Evolutionary conservation across 2,113 vertebrate species (phyloP).

Genomic region (Athene cunicularia): DNA sequence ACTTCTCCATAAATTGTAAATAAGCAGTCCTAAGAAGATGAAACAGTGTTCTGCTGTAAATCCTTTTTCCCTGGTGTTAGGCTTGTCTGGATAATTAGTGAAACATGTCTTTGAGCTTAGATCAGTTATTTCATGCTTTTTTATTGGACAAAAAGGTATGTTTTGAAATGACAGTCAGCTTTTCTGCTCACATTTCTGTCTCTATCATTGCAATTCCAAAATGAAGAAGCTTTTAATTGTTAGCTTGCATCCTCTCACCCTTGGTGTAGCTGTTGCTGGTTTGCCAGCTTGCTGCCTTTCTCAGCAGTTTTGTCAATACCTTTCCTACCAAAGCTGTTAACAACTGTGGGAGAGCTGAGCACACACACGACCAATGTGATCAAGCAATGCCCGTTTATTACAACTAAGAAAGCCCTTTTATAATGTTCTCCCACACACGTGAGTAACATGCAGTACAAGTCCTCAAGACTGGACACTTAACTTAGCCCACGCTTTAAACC

Average conservation of each 20-base stretch:
- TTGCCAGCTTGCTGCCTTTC: background rate
- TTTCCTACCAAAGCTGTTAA: background rate
- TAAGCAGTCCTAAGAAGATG: background rate
- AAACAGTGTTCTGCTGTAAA: background rate
- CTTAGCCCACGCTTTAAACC: too few relatives aligned
- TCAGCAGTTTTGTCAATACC: background rate
- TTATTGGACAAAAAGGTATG: background rate
- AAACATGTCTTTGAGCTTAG: background rate
- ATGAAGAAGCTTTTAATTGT: background rate
- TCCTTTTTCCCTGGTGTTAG: background rate
- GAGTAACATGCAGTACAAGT: too few relatives aligned
- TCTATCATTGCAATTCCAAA: background rate
- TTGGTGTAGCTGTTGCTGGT: background rate
- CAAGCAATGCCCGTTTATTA: too few relatives aligned
- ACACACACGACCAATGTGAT: too few relatives aligned
- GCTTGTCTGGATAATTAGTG: background rate
- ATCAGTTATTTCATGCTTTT: background rate
- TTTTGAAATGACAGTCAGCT: background rate
- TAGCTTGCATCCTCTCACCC: background rate
- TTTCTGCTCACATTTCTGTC: background rate
- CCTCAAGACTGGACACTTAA: too few relatives aligned
- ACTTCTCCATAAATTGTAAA: background rate
- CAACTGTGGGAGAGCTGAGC: background rate
- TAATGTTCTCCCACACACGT: too few relatives aligned
- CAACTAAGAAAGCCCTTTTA: too few relatives aligned